Evolutionary conservation across 2,113 vertebrate species (phyloP).

Genomic region (Odocoileus hemionus): DNA sequence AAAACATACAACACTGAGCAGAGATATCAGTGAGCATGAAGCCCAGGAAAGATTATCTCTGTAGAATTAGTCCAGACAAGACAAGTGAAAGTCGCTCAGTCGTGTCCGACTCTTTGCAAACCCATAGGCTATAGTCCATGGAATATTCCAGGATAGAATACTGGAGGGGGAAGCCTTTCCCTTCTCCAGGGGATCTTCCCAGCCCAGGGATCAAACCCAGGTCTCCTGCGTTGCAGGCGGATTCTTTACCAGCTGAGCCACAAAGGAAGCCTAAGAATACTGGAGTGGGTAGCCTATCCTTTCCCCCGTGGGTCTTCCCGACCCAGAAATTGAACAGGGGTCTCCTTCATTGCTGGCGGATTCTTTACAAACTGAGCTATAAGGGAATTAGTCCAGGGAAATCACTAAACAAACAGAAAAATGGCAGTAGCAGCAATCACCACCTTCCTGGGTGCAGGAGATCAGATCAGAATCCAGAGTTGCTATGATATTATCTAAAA

Average conservation of each 20-base stretch:
- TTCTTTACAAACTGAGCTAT: neutral
- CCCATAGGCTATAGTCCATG: neutral
- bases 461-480: neutral
- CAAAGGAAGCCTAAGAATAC: neutral
- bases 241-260: neutral
- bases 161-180: neutral
- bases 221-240: neutral
- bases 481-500: neutral
- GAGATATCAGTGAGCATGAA: neutral
- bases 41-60: neutral
- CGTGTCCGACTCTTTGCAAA: rapidly evolving
- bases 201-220: neutral
- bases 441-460: neutral
- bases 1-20: neutral
- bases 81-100: neutral
- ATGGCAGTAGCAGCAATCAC: neutral
- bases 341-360: neutral
- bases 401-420: neutral
- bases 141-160: neutral
- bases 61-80: neutral
- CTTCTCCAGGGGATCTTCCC: neutral
- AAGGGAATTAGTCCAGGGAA: neutral
- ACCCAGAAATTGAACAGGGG: neutral
- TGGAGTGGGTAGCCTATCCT: neutral
- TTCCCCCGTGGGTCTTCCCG: neutral